phyloP scores from a whole-genome alignment of 2,797 vertebrate species.

The Manis crassicaudata region DNA sequence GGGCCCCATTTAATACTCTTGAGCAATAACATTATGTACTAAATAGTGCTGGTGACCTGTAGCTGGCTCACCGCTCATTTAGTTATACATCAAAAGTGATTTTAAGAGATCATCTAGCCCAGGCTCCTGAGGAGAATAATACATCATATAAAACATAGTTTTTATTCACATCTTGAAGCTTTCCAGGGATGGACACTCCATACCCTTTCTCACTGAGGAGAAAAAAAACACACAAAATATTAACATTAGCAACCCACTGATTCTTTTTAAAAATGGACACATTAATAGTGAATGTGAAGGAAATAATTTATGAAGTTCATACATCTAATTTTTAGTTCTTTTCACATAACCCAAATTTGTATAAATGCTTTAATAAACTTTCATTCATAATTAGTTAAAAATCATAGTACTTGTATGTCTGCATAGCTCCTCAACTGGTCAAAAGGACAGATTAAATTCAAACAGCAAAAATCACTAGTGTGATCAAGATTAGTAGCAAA shows the following conservation, averaged over 20 bases:
- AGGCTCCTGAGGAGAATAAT: not conserved
- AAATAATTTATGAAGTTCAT: not conserved
- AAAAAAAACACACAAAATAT: not conserved
- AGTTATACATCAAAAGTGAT: slow-evolving; percentile 38
- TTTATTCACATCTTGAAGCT: not conserved
- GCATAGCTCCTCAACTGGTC: not conserved
- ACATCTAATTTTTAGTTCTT: not conserved
- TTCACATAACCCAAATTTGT: slow-evolving; percentile 25
- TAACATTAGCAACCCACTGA: not conserved
- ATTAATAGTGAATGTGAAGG: not conserved
- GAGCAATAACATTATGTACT: not conserved
- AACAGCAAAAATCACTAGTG: not conserved
- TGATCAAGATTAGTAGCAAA: not conserved
- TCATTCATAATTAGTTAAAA: slow-evolving; percentile 52
- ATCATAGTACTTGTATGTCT: not conserved
- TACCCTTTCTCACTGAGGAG: not conserved
- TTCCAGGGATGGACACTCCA: not conserved
- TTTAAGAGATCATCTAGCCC: not conserved
- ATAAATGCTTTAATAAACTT: slow-evolving; percentile 34
- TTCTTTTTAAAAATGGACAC: not conserved
- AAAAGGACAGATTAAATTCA: slow-evolving; percentile 10
- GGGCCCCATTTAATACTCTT: slow-evolving; percentile 1
- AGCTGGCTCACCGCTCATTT: not conserved
- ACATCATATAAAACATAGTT: not conserved
- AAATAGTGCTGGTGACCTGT: not conserved